Conservation (phyloP, 2,113 vertebrate genomes). For the Colaptes auratus region DNA sequence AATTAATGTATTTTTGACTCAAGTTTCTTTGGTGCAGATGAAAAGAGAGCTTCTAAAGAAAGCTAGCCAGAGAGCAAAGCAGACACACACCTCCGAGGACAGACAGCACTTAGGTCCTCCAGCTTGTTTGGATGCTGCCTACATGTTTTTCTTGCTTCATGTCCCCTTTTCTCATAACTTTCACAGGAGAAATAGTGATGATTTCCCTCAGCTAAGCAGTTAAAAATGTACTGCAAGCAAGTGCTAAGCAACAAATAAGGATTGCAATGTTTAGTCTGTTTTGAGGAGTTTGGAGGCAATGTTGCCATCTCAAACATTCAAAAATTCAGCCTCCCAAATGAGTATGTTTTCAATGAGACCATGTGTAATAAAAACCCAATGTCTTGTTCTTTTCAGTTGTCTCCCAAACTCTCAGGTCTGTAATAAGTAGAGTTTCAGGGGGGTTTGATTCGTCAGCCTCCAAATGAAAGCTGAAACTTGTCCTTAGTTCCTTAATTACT, state of each 20-base stretch:
- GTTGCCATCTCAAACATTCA: background rate
- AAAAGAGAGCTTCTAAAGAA: background rate
- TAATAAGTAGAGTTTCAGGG: background rate
- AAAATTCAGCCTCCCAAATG: background rate
- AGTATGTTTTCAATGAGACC: background rate
- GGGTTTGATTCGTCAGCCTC: background rate
- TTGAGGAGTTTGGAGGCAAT: background rate
- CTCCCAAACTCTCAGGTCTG: background rate
- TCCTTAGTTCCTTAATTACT: background rate
- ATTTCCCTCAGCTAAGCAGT: background rate
- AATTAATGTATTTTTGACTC: background rate
- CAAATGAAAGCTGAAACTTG: background rate
- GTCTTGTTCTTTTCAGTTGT: background rate
- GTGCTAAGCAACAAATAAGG: background rate
- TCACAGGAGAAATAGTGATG: background rate
- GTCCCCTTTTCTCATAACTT: background rate
- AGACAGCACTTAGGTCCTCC: background rate
- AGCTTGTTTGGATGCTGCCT: background rate
- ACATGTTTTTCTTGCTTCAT: accelerated
- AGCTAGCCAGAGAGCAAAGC: background rate
- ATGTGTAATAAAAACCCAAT: background rate
- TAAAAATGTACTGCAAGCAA: background rate
- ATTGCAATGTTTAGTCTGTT: background rate
- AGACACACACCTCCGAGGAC: background rate
- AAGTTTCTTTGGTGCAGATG: background rate